Evolutionary conservation across 2,113 vertebrate species (phyloP), one percentile per base, ranked within the genome.

Genomic region (Oncorhynchus nerka): DNA sequence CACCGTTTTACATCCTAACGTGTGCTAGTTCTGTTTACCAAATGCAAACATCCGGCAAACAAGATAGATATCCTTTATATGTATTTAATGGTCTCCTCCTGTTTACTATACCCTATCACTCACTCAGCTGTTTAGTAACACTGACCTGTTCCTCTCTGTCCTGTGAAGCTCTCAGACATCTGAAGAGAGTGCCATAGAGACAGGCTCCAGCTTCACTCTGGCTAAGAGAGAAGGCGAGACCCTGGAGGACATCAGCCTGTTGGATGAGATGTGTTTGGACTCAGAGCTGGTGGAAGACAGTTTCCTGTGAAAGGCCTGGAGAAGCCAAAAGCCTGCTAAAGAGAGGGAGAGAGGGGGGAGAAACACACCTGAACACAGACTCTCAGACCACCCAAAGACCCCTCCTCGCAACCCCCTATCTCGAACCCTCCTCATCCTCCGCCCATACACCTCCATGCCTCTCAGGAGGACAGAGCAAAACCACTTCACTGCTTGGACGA

Each of bases 141-240:
- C 66, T 34, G 16, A n/a, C 67, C 20, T 9, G 0, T 19, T 8
- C 13, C 70, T 16, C 39, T 45, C 20, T 59, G 5, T 12, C 32
- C 20, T 59, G 4, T 34, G 30, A 7, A 99, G 98, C 89, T 99
- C 98, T 7, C 96, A 99, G 90, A 99, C 98, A 0, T 99, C 98
- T 0, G 98, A 99, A 76, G 98, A 99, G 93, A 99, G 98, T 48
- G 98, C 98, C 71, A 99, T 99, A 4, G 98, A 99, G 90, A 98
- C 97, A 0, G 98, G 98, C 65, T 99, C 97, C 75, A 99, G 95
- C 85, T 99, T 97, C 24, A 98, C 96, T 5, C 96, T 95, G 75
- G 92, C 96, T 71, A 98, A 97, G 90, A 95, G 96, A 11, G 98
- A 98, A 85, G 97, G 97, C 0, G 98, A 99, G 91, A 99, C 96